Evolutionary conservation across 2,797 vertebrate species (phyloP), one percentile per base, ranked within the genome.

Genomic region (Takifugu ocellatus): DNA sequence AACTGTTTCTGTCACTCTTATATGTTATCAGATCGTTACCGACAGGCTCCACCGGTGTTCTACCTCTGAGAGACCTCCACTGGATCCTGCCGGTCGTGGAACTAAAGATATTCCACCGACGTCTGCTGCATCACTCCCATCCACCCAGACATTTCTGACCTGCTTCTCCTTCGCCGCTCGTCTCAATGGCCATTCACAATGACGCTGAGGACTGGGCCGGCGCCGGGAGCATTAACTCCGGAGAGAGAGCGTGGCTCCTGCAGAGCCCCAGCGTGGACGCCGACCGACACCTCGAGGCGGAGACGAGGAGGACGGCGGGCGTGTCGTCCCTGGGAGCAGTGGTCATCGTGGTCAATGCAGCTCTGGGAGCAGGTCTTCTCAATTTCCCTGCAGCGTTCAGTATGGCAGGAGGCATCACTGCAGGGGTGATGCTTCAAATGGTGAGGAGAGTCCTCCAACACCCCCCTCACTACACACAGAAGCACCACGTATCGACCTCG

Each of bases 281-380:
- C 0, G 76, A 70, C 8, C 85, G 74, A 0, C 91, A 86, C 54
- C 71, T 66, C 0, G 90, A 89, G 33, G 26, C 54, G 0, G 78
- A 86, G n/a, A 70, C 59, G 0, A 84, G 89, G 47, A 73, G 68
- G 16, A 84, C 69, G 1, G 31, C 74, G 0, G 77, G 80, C 0
- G 97, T 95, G 0, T 96, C 97, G 0, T 69, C 87, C 0, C 49
- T 92, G 5, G 94, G 90, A 1, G 96, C 96, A 0, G 53, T 98
- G 66, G 98, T 99, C 84, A 99, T 99, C 0, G 96, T 99, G 0
- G 96, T 99, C 63, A 99, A 99, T 0, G 96, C 97, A 0, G 97
- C 96, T 0, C 85, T 99, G 0, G 96, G 96, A 1, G 97, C 97
- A 0, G 97, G 97, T 33, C 90, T 99, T 43, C 94, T 99, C 51